phyloP scores from a whole-genome alignment of 2,113 vertebrate genomes.

The Brachirus orientalis region DNA sequence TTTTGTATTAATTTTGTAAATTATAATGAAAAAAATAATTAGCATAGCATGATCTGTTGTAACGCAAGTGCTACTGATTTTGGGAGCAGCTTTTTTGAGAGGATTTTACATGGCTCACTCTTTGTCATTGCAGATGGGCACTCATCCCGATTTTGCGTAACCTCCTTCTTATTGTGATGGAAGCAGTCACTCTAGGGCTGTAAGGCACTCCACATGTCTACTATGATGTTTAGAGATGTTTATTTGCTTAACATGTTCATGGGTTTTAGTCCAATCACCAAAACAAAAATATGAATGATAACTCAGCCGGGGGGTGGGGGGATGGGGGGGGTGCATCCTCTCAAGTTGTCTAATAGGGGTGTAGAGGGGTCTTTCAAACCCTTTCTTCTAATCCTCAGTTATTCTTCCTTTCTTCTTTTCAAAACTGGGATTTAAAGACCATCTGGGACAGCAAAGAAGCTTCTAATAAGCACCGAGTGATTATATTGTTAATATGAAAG shows the following conservation, averaged over 20 bases:
- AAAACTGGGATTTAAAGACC: constrained; percentile 76
- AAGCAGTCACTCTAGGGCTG: constrained; percentile 50
- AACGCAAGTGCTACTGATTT: too few species aligned
- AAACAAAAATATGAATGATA: constrained; percentile 37
- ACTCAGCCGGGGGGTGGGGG: constrained; percentile 2
- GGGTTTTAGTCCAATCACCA: constrained; percentile 51
- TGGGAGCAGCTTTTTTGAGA: too few species aligned
- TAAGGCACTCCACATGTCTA: constrained; percentile 64
- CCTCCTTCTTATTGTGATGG: constrained; percentile 66
- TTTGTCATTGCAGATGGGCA: constrained; percentile 55
- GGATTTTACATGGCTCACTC: constrained; percentile 52
- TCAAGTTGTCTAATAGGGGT: too few species aligned
- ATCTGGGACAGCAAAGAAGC: constrained; percentile 65
- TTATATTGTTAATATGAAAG: constrained; percentile 62
- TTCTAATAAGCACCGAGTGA: constrained; percentile 58
- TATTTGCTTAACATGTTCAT: constrained; percentile 46
- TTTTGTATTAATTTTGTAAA: too few species aligned
- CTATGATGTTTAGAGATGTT: constrained; percentile 56
- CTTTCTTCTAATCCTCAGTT: constrained; percentile 76
- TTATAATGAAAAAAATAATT: too few species aligned
- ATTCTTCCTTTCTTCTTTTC: constrained; percentile 78
- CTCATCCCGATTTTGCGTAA: constrained; percentile 71
- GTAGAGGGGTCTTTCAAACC: constrained; percentile 53
- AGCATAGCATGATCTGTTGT: too few species aligned
- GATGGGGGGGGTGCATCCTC: not conserved